A percentile compares a stretch with the other conserved stretches of the same genome.
phyloP scores from a whole-genome alignment of 2,888 invertebrate genomes.

The Scaptomyza caliginosa region DNA sequence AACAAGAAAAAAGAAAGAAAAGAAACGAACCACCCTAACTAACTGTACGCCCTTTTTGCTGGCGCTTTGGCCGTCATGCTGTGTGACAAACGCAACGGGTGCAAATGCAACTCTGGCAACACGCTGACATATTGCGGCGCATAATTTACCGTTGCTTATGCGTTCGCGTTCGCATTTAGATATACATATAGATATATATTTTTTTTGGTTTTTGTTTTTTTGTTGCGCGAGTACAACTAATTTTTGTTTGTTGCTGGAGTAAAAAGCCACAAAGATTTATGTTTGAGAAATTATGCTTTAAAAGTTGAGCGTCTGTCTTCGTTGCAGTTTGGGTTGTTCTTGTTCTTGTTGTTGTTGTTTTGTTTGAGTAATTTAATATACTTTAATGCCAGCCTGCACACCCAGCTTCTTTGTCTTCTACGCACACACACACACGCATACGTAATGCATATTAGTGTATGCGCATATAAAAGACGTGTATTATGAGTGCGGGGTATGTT shows the following conservation, averaged over 20 bases:
- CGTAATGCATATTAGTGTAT: conserved; percentile 75
- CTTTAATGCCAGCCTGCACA: conserved; percentile 64
- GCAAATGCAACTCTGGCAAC: conserved; percentile 66
- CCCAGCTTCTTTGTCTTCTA: conserved; percentile 17
- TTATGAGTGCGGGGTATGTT: conserved; percentile 47
- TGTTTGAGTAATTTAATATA: conserved; percentile 76
- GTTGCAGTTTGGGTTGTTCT: conserved; percentile 23
- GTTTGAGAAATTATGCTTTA: conserved; percentile 75
- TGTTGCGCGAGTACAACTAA: conserved; percentile 69
- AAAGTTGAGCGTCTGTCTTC: conserved; percentile 69
- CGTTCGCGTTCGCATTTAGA: conserved; percentile 18
- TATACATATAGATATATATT: too few relatives aligned
- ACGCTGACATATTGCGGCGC: conserved; percentile 76
- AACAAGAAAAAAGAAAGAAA: too few relatives aligned
- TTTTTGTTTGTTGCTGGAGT: conserved; percentile 69
- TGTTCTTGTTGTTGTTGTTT: conserved; percentile 22
- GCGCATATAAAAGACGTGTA: conserved; percentile 76
- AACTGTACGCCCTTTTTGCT: background rate
- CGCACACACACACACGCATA: conserved; percentile 18
- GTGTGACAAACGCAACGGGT: conserved; percentile 77
- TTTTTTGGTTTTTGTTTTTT: conserved; percentile 10
- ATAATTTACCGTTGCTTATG: conserved; percentile 76
- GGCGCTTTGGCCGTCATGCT: conserved; percentile 58
- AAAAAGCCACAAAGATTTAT: conserved; percentile 75
- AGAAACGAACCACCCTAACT: background rate